These are phyloP conservation scores for Myoxocephalus aenaeus DNA, from an alignment of 2,797 vertebrate species.

Conservation along the genomic window DNA sequence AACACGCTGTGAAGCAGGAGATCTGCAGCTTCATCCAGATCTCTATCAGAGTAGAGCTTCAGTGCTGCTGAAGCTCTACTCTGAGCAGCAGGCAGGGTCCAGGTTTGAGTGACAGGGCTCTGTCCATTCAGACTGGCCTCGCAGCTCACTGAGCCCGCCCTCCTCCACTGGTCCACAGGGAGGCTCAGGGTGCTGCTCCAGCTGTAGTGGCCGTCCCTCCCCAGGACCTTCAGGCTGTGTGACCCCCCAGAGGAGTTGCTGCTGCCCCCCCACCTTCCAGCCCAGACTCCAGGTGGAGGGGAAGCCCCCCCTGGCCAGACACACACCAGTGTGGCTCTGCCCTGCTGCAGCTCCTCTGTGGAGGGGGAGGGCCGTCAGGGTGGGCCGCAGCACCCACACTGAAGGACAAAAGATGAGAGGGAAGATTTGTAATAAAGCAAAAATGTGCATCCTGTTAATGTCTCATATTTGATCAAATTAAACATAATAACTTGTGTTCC, in stretches of 20 bases:
- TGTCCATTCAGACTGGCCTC: conserved; percentile 53
- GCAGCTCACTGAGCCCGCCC: conserved; percentile 58
- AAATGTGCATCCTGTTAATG: neutral
- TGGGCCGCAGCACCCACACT: conserved; percentile 45
- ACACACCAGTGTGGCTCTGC: conserved; percentile 62
- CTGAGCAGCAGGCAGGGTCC: conserved; percentile 48
- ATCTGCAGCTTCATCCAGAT: conserved; percentile 3
- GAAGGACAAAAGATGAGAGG: conserved; percentile 4
- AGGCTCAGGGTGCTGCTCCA: conserved; percentile 73
- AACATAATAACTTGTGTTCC: conserved; percentile 3
- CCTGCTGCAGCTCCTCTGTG: conserved; percentile 46
- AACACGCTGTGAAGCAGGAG: conserved; percentile 14
- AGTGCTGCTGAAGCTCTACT: conserved; percentile 47
- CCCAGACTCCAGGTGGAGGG: conserved; percentile 71
- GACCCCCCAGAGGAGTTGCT: conserved; percentile 39
- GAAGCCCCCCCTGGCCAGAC: conserved; percentile 66
- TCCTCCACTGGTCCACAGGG: conserved; percentile 44
- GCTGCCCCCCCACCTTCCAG: conserved; percentile 63
- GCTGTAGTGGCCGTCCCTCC: conserved; percentile 62
- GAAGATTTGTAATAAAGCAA: neutral
- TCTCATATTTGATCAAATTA: neutral
- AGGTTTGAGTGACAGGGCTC: conserved; percentile 63
- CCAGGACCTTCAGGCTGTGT: conserved; percentile 38
- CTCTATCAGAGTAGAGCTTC: conserved; percentile 15
- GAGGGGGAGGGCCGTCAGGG: conserved; percentile 54